Evolutionary conservation across 2,888 invertebrate genomes (phyloP).

Genomic region (Pristionchus entomophagus): DNA sequence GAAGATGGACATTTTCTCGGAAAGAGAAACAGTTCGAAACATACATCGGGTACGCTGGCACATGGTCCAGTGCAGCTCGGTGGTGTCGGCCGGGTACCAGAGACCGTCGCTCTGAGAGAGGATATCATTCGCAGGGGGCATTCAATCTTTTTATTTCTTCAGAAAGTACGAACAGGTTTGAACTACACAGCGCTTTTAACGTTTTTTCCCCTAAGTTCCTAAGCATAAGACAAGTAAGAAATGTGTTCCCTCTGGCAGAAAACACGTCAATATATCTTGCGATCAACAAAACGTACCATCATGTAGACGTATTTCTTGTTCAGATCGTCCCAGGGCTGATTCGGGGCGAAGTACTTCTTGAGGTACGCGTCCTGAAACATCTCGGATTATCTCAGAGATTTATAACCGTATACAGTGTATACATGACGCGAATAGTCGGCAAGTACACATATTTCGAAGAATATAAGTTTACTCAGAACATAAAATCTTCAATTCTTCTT

Average conservation of each 20-base stretch:
- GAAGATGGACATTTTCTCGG: not conserved
- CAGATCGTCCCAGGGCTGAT: slow-evolving; percentile 53
- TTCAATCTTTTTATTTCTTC: too few species aligned
- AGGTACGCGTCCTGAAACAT: slow-evolving; percentile 47
- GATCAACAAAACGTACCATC: slow-evolving; percentile 51
- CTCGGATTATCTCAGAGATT: not conserved
- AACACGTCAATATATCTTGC: too few species aligned
- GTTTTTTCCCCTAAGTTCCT: too few species aligned
- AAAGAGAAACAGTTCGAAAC: not conserved
- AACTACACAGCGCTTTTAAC: too few species aligned
- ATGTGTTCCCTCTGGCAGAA: too few species aligned
- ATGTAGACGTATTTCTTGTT: slow-evolving; percentile 59
- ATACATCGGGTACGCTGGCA: slow-evolving; percentile 64
- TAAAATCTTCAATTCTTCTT: not conserved
- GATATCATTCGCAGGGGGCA: not conserved
- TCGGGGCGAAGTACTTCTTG: slow-evolving; percentile 54
- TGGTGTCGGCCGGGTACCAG: slow-evolving; percentile 58
- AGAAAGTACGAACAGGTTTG: too few species aligned
- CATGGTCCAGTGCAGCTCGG: slow-evolving; percentile 48
- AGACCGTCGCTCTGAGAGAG: slow-evolving; percentile 49
- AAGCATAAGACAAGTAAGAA: too few species aligned
- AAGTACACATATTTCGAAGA: too few species aligned
- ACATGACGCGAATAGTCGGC: too few species aligned
- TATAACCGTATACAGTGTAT: not conserved
- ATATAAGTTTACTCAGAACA: not conserved